Percentiles rank a stretch among this genome's conserved stretches.
phyloP scores from a whole-genome alignment of 1,140 invertebrate species.

The Mesaphorura yosii region DNA sequence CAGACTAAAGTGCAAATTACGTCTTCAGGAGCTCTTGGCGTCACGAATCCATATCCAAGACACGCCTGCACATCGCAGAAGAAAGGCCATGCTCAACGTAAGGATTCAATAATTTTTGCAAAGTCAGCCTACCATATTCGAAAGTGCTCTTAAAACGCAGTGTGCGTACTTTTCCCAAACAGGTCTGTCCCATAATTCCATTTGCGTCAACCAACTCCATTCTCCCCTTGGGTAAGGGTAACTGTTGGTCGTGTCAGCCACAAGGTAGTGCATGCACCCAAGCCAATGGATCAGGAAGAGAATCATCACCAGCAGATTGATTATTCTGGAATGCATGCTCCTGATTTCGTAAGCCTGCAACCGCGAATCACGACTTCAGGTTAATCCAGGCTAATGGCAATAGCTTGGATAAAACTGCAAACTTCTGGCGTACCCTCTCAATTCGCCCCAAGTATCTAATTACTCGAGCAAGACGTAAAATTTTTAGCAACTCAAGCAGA shows the following conservation, averaged over 20 bases:
- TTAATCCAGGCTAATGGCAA: not conserved
- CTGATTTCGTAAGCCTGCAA: constrained; percentile 5
- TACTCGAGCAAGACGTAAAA: constrained; percentile 12
- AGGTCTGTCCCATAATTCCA: constrained; percentile 14
- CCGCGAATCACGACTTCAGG: not conserved
- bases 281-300: constrained; percentile 13
- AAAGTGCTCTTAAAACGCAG: constrained; percentile 8
- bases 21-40: constrained; percentile 8
- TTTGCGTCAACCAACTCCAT: constrained; percentile 6
- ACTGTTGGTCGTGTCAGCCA: constrained; percentile 7
- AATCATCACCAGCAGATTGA: constrained; percentile 8
- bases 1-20: constrained; percentile 13
- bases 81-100: too few relatives aligned
- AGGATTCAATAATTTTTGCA: not conserved
- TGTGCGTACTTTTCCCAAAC: constrained; percentile 6
- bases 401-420: not conserved
- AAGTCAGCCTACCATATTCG: constrained; percentile 9
- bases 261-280: constrained; percentile 11
- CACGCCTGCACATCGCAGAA: too few relatives aligned
- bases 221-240: not conserved
- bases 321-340: constrained; percentile 3
- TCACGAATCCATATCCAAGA: constrained; percentile 10
- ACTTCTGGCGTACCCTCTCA: not conserved
- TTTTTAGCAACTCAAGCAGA: constrained; percentile 9
- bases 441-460: constrained; percentile 9